phyloP scores from a whole-genome alignment of 1,140 invertebrate genomes.

The Drosophila quadrilineata region DNA sequence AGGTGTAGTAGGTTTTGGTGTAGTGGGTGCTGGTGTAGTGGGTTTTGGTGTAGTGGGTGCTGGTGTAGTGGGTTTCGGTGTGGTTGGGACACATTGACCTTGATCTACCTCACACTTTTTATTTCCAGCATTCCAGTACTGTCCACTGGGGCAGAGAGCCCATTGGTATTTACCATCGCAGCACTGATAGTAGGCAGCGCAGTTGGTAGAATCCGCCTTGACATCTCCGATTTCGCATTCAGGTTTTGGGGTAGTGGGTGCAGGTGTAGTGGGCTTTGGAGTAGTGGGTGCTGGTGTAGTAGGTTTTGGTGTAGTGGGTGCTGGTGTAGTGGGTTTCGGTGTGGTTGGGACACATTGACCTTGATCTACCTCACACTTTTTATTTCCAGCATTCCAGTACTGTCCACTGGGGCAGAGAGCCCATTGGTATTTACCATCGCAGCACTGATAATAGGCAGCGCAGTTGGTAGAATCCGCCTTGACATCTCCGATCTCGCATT shows the following conservation, averaged over 20 bases:
- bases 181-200: neutral
- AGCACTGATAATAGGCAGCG: neutral
- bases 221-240: neutral
- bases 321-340: too few relatives aligned
- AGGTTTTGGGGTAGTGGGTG: too few relatives aligned
- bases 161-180: neutral
- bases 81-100: too few relatives aligned
- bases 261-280: too few relatives aligned
- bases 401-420: constrained; percentile 10
- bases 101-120: too few relatives aligned
- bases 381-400: constrained; percentile 8
- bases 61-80: too few relatives aligned
- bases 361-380: constrained; percentile 5
- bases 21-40: too few relatives aligned
- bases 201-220: neutral
- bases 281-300: too few relatives aligned
- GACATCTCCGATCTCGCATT: constrained; percentile 17
- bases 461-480: constrained; percentile 1
- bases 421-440: neutral
- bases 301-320: too few relatives aligned
- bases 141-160: neutral
- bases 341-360: constrained; percentile 9
- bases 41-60: too few relatives aligned
- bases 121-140: neutral
- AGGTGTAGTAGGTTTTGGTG: too few relatives aligned